Conservation (phyloP, 1,140 invertebrate genomes). For the Chelonus insularis region DNA sequence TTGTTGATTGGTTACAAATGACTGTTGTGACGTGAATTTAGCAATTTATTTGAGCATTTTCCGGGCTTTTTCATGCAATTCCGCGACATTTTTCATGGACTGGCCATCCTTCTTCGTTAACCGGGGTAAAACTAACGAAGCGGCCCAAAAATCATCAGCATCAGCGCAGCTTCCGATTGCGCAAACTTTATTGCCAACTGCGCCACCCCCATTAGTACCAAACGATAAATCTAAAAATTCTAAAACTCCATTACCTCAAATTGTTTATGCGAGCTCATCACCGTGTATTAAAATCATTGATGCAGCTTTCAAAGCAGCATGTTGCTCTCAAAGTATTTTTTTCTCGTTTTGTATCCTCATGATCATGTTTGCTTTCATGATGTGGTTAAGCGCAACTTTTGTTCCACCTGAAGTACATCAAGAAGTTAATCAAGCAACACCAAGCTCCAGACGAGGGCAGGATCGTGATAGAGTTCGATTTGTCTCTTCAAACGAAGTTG, state of each 20-base stretch:
- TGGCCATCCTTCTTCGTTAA: not conserved
- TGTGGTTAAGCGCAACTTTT: slow-evolving; percentile 21
- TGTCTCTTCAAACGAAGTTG: too few species aligned
- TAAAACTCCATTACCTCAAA: not conserved
- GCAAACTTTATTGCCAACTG: too few species aligned
- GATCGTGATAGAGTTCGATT: not conserved
- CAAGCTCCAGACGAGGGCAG: not conserved
- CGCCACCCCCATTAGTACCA: too few species aligned
- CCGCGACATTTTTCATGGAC: not conserved
- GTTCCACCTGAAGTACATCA: not conserved
- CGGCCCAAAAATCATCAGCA: not conserved
- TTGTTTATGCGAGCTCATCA: not conserved
- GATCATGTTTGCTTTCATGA: slow-evolving; percentile 7
- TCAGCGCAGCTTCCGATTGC: too few species aligned
- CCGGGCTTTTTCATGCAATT: not conserved
- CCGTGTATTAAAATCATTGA: slow-evolving; percentile 14
- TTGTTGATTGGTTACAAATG: too few species aligned
- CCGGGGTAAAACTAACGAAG: not conserved
- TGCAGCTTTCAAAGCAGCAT: slow-evolving; percentile 4
- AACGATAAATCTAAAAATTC: not conserved
- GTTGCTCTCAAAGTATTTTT: slow-evolving; percentile 12
- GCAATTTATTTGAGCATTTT: not conserved
- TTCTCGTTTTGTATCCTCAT: slow-evolving; percentile 13
- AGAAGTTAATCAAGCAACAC: not conserved
- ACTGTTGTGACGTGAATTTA: not conserved